Percentiles rank a stretch among this genome's conserved stretches.
Conservation (phyloP, 2,797 vertebrate genomes). For the Toxotes lorentzi region DNA sequence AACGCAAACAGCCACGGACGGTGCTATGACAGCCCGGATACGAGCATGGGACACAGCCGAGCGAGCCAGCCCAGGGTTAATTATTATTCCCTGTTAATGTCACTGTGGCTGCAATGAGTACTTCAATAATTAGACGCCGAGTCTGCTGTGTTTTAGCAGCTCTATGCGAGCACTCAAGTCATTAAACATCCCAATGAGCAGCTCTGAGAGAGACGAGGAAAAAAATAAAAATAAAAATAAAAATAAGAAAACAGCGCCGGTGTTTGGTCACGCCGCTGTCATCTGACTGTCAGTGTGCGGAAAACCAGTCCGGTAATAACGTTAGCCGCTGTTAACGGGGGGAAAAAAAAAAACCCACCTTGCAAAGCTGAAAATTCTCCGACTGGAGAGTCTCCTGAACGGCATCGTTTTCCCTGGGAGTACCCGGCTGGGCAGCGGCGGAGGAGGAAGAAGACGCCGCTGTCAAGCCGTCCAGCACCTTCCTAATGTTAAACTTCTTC, state of each 20-base stretch:
- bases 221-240: too few relatives aligned
- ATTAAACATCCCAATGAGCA: background rate
- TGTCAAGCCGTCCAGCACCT: slow-evolving; percentile 98
- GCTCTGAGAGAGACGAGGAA: background rate
- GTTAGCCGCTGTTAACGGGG: background rate
- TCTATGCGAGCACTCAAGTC: background rate
- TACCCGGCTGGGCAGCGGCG: slow-evolving; percentile 84
- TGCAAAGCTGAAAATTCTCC: slow-evolving; percentile 98
- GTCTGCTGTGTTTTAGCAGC: too few relatives aligned
- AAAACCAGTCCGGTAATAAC: slow-evolving; percentile 2
- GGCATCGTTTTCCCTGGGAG: slow-evolving; percentile 88
- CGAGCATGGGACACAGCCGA: slow-evolving; percentile 7
- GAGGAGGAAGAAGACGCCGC: slow-evolving; percentile 86
- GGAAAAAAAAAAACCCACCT: slow-evolving; percentile 89
- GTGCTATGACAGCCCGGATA: slow-evolving; percentile 8
- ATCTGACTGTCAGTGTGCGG: slow-evolving; percentile 47
- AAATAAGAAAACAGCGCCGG: slow-evolving; percentile 28
- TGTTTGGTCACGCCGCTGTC: slow-evolving; percentile 66
- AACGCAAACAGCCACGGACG: slow-evolving; percentile 60
- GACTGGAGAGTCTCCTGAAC: slow-evolving; percentile 96
- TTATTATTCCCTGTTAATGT: background rate
- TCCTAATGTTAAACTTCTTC: slow-evolving; percentile 98
- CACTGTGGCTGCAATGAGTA: background rate
- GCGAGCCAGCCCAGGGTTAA: slow-evolving; percentile 8
- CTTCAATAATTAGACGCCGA: background rate